Conservation (phyloP, 2,888 invertebrate species). For the Nymphalis polychloros region DNA sequence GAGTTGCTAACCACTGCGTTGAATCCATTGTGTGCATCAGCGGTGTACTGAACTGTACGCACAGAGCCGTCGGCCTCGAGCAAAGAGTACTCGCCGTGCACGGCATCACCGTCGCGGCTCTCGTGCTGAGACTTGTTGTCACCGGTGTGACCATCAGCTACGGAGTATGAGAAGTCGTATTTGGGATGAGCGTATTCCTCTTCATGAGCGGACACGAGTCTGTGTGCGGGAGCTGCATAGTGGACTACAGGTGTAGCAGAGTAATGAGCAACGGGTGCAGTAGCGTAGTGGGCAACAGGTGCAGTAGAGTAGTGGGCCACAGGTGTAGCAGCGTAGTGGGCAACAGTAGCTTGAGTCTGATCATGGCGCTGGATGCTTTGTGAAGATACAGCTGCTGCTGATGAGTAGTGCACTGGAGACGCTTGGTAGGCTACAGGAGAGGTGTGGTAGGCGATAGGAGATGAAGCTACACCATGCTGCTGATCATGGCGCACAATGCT, state of each 20-base stretch:
- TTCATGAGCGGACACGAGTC: constrained; percentile 50
- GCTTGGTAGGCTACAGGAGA: constrained; percentile 47
- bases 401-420: constrained; percentile 46
- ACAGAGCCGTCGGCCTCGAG: constrained; percentile 79
- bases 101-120: constrained; percentile 50
- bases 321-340: constrained; percentile 44
- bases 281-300: constrained; percentile 47
- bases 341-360: constrained; percentile 48
- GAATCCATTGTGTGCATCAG: constrained; percentile 76
- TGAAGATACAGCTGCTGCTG: constrained; percentile 50
- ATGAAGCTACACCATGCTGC: constrained; percentile 45
- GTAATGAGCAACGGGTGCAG: constrained; percentile 41
- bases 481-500: constrained; percentile 62
- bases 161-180: constrained; percentile 81
- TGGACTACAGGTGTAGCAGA: constrained; percentile 45
- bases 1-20: constrained; percentile 69
- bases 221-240: constrained; percentile 57
- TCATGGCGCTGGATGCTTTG: constrained; percentile 69
- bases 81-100: constrained; percentile 73
- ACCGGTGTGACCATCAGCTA: constrained; percentile 79
- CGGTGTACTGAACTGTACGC: constrained; percentile 78
- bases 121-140: constrained; percentile 76
- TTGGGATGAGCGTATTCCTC: constrained; percentile 72
- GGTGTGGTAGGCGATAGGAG: constrained; percentile 49
- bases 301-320: constrained; percentile 47